Base-by-base conservation (phyloP, 2,888 invertebrate genomes). In the Ypsolopha sequella region DNA sequence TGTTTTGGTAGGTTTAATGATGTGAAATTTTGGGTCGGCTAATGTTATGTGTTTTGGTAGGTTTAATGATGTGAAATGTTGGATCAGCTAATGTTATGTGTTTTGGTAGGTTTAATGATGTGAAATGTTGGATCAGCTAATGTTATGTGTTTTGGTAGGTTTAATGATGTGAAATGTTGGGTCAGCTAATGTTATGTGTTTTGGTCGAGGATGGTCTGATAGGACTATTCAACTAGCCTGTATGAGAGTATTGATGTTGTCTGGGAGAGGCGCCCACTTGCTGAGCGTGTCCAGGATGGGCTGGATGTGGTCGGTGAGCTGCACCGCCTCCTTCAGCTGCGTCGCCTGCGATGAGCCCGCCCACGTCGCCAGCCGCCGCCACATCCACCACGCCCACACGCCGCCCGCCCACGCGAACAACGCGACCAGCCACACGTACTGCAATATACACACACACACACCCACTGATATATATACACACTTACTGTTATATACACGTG, bases 211-310 rank as follows among this genome's bases (percentile, higher is more conserved):
- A 44, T n/a, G 39, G 45, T 9, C 10, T 9, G 9, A 47, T 8
- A 34, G 8, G 36, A 0, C 33, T 2, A 24, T 2, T 24, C 10
- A n/a, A 9, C 53, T 46, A 2, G 68, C 75, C 62, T 68, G 41
- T 1, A 76, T 52, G 41, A 76, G 57, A 0, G 43, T 56, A 9
- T 61, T 58, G 51, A 76, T 51, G 49, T 55, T 63, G 24, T 60
- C 57, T 1, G 73, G 69, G 56, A 72, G 58, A 51, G 70, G 64
- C 53, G 67, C 60, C 64, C 63, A 69, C 52, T 61, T 61, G 39
- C 60, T 65, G 41, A 76, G 58, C 54, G 62, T 60, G 44, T 55
- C 57, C 54, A 76, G 62, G 55, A 73, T 51, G 11, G 67, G 64
- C 24, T 60, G 58, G 53, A 76, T 54, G 55, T 70, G 63, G 34